These are phyloP conservation scores for Chauna torquata DNA, from an alignment of 2,113 vertebrate species.

Conservation along the genomic window DNA sequence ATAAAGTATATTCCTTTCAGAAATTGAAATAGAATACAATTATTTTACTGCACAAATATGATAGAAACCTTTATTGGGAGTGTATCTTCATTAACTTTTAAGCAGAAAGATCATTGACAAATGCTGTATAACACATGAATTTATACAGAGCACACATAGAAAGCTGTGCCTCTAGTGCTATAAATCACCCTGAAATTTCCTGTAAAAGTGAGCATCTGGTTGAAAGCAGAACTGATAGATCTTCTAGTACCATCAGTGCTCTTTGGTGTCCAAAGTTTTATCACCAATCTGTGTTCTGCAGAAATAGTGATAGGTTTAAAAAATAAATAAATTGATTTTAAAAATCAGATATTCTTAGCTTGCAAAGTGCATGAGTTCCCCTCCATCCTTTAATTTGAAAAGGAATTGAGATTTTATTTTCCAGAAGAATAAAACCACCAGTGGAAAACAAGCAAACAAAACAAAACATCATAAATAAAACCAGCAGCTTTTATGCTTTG, in stretches of 20 bases:
- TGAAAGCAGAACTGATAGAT: conserved; percentile 15
- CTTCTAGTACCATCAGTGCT: neutral
- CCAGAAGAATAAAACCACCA: neutral
- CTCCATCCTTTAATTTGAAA: neutral
- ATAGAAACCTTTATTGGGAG: neutral
- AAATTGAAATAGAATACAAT: neutral
- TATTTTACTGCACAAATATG: conserved; percentile 5
- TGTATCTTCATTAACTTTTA: neutral
- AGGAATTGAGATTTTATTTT: neutral
- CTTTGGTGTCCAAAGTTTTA: neutral
- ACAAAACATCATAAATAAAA: neutral
- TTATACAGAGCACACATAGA: neutral
- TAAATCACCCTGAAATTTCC: conserved; percentile 53
- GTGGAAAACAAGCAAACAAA: neutral
- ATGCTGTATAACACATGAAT: neutral
- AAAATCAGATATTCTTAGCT: neutral
- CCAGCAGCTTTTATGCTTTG: neutral
- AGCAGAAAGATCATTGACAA: neutral
- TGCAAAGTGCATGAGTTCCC: neutral
- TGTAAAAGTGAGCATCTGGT: neutral
- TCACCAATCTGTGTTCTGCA: neutral
- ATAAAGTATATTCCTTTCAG: neutral
- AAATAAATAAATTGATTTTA: neutral
- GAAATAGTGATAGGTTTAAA: neutral
- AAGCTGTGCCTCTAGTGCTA: neutral